Base-by-base conservation (phyloP, 2,797 vertebrate genomes). In the Triplophysa yarkandensis region DNA sequence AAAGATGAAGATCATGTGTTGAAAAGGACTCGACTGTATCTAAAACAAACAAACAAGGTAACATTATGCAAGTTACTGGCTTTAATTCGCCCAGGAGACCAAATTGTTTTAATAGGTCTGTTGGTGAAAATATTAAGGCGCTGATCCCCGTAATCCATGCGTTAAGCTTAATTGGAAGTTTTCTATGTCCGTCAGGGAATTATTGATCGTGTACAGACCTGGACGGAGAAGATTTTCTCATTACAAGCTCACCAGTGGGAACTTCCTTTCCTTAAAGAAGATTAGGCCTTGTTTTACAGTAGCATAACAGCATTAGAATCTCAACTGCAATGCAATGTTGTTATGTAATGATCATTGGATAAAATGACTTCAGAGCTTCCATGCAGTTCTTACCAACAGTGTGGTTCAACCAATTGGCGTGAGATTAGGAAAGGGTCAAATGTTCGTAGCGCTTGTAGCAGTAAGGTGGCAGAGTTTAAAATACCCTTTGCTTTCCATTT, bases 141-240 rank as follows among this genome's bases (percentile, higher is more conserved):
- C 28, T 30, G 63, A 62, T 74, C 52, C 54, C 55, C 23, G 54
- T 55, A 68, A 57, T 28, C 43, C 54, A 65, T 68, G 41, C 54
- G 39, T 75, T 67, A 17, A 19, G 54, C 72, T 41, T 75, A 75
- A 75, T 75, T 68, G 64, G 64, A 68, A 50, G 28, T 68, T 58
- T 57, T 75, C 54, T 39, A 43, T 39, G 54, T 75, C 64, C 72
- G 13, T 63, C 28, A 30, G 54, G 13, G 64, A 68, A 30, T 36
- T 75, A 75, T 67, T 68, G 72, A 68, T 68, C 68, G 55, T 67
- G 41, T 50, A 21, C 23, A 34, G 7, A 66, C 48, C 62, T 74
- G 71, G 63, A 41, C 63, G 30, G 30, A 50, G 52, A 60, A 39
- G 52, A 60, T 68, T 60, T 34, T 17, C 54, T 68, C 64, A 60